Conservation (phyloP, 2,888 invertebrate genomes). For the Ceraclea dissimilis region DNA sequence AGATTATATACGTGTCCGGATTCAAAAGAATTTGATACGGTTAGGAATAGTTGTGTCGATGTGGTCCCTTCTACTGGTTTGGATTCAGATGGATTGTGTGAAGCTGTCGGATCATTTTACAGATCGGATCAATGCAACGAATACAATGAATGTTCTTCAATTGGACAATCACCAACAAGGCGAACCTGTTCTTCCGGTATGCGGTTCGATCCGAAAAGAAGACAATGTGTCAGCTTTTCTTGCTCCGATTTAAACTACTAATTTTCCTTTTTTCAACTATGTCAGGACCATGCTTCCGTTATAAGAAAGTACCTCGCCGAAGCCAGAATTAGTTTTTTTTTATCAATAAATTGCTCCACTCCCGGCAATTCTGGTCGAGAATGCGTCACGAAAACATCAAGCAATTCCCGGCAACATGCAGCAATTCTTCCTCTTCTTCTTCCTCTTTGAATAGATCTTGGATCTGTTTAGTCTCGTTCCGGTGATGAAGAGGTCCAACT, state of each 20-base stretch:
- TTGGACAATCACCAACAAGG: neutral
- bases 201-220: neutral
- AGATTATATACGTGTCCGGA: slow-evolving; percentile 5
- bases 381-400: too few relatives aligned
- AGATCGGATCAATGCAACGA: neutral
- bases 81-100: neutral
- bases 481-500: too few relatives aligned
- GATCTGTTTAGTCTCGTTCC: slow-evolving; percentile 3
- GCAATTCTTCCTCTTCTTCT: too few relatives aligned
- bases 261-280: neutral
- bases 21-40: neutral
- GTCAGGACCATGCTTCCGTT: too few relatives aligned
- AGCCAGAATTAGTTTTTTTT: too few relatives aligned
- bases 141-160: neutral
- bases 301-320: too few relatives aligned
- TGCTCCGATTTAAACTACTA: neutral
- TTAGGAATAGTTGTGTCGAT: neutral
- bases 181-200: neutral
- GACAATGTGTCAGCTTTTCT: neutral
- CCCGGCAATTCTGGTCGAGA: too few relatives aligned
- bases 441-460: neutral
- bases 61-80: neutral
- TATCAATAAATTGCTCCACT: too few relatives aligned
- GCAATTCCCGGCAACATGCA: too few relatives aligned
- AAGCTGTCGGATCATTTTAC: neutral